Percentiles rank a stretch among this genome's conserved stretches.
Conservation (phyloP, 2,888 invertebrate genomes). For the Aporophyla lueneburgensis region DNA sequence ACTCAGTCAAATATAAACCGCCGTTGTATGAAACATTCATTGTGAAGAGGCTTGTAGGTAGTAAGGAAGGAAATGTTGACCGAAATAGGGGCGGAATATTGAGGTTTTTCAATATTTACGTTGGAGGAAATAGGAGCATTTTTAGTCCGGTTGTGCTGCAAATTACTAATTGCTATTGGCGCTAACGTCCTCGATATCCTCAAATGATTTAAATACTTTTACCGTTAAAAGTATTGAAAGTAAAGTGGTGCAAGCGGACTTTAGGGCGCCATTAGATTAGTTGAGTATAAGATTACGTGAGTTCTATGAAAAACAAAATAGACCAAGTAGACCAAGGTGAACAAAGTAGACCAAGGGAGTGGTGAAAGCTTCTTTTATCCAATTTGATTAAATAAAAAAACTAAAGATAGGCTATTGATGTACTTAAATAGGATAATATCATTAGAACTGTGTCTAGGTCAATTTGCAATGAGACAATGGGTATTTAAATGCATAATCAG, state of each 20-base stretch:
- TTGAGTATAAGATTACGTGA: background rate
- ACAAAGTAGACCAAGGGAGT: too few relatives aligned
- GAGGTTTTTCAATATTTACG: background rate
- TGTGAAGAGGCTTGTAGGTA: slow-evolving; percentile 8
- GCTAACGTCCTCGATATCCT: too few relatives aligned
- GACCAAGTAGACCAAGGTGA: too few relatives aligned
- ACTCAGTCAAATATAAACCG: slow-evolving; percentile 42
- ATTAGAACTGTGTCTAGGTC: too few relatives aligned
- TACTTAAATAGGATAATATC: background rate
- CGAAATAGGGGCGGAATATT: background rate
- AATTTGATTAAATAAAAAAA: background rate
- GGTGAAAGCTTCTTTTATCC: background rate
- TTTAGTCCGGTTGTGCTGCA: too few relatives aligned
- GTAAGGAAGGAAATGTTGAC: slow-evolving; percentile 3
- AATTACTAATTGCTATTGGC: too few relatives aligned
- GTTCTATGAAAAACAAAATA: background rate
- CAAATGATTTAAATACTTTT: too few relatives aligned
- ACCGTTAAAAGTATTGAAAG: too few relatives aligned
- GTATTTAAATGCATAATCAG: too few relatives aligned
- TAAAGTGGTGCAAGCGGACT: too few relatives aligned
- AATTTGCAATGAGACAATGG: too few relatives aligned
- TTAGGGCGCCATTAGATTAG: background rate
- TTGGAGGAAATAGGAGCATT: background rate
- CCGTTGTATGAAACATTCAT: slow-evolving; percentile 43
- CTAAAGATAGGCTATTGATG: background rate